A percentile compares a stretch with the other conserved stretches of the same genome.
Evolutionary conservation across 2,113 vertebrate species (phyloP).

Genomic region (Nanger granti): DNA sequence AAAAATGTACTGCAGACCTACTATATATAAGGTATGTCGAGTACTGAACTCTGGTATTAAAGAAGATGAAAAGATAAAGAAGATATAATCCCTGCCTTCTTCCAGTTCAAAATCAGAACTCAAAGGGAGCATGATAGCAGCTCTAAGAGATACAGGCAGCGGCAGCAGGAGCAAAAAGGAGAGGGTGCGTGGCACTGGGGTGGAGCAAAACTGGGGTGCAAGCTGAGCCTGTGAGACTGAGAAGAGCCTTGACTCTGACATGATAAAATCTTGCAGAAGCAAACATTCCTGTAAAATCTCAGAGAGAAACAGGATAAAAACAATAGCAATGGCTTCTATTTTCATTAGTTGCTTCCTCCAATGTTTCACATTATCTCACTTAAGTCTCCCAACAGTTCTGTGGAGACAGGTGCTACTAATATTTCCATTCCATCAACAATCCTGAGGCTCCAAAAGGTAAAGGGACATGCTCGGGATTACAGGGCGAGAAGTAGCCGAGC

Average conservation of each 20-base stretch:
- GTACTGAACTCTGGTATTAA: neutral
- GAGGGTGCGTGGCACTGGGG: neutral
- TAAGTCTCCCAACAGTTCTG: neutral
- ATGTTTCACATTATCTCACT: neutral
- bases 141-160: neutral
- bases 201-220: neutral
- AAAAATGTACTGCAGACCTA: neutral
- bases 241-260: neutral
- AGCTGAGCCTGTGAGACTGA: neutral
- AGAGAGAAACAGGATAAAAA: neutral
- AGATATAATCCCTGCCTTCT: neutral
- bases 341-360: neutral
- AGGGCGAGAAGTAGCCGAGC: no score
- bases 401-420: neutral
- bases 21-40: neutral
- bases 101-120: neutral
- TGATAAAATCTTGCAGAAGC: neutral
- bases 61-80: neutral
- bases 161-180: rapidly evolving
- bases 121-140: neutral
- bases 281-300: neutral
- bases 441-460: neutral
- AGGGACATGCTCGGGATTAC: neutral
- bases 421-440: neutral
- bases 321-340: neutral